Base-by-base conservation (phyloP, 2,888 invertebrate species). In the Yponomeuta evonymella region DNA sequence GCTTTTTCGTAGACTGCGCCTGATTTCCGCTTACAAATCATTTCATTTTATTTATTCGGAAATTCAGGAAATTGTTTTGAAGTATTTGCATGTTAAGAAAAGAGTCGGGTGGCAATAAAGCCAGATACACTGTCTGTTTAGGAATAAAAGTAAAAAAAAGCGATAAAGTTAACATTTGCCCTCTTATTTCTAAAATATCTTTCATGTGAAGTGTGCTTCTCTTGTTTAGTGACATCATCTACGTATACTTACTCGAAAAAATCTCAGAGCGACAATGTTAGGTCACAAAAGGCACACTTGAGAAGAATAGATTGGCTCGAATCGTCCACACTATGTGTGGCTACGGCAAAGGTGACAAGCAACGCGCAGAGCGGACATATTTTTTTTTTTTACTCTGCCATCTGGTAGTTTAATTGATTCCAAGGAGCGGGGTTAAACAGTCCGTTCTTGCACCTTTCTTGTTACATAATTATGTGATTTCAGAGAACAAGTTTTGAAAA, bases 261-360 rank as follows among this genome's bases (percentile, higher is more conserved):
- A 64, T 30, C 23, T 30, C 29, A 23, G 12, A n/a, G n/a, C 29
- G 8, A 64, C 51, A 30, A 64, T 64, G 51, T 58, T 15, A 58
- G 15, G 51, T 15, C 51, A 58, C 67, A 67, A 43, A 66, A 62
- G 51, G 43, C 6, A 67, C 36, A 30, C 67, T 67, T 36, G 33
- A 58, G 51, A 30, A 71, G 65, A 71, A 69, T 62, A 65, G 69
- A 71, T 71, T 68, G 68, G 68, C 63, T 63, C n/a, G 64, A 64
- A 67, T 36, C 58, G 30, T n/a, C 23, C 12, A 67, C 23, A 12
- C 51, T 58, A 58, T 58, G 51, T 58, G 51, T 58, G 51, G 51
- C 51, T 15, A 58, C 15, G 2, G 12, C 6, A 15, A 4, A 1
- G 1, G 51, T 15, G 15, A 15, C 4, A 12, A 58, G 51, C 5